Evolutionary conservation across 2,113 vertebrate genomes (phyloP), one percentile per base, ranked within the genome.

Genomic region (Cephalophus harveyi): DNA sequence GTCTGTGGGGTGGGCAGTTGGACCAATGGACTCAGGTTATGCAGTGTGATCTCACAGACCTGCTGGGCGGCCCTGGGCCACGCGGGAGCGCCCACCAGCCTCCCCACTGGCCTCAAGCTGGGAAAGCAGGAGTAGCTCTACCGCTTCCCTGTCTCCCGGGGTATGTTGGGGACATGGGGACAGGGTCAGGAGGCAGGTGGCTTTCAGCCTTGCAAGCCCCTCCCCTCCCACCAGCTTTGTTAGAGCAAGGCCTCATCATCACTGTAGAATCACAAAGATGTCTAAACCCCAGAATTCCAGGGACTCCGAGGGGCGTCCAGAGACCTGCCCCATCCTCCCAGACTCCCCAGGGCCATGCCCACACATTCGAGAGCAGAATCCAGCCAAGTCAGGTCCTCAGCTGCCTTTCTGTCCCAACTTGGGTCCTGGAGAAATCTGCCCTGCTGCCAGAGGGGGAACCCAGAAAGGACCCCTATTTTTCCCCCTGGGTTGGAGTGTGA

Each of bases 1-100:
- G 14, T 46, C 60, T 30, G 90, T 19, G 54, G 84, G 48, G 48
- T 12, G 9, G 83, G 40, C 7, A 0, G 19, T 48, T 36, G n/a
- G 28, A 15, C 52, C 25, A 21, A 2, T 0, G 9, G 54, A 8
- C 74, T 60, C 21, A 25, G 16, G 46, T 28, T 87, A 84, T 62
- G 78, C 27, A 3, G 23, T 62, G 50, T 28, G 43, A 89, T 3
- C 25, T 55, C 79, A 21, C 0, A 25, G 54, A 7, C 25, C 52
- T 64, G 62, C 81, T n/a, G 60, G n/a, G 25, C 3, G 5, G 27
- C 52, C 52, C 43, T 36, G 67, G 67, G 30, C 60, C n/a, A 40
- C 1, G 1, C 12, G 6, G 3, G 13, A 85, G 40, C 43, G 9
- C 64, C 86, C 5, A 1, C 6, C 28, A 50, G 2, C 40, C 14